These are phyloP conservation scores for Mactromeris polynyma DNA, from an alignment of 2,888 invertebrate species.

Conservation along the genomic window DNA sequence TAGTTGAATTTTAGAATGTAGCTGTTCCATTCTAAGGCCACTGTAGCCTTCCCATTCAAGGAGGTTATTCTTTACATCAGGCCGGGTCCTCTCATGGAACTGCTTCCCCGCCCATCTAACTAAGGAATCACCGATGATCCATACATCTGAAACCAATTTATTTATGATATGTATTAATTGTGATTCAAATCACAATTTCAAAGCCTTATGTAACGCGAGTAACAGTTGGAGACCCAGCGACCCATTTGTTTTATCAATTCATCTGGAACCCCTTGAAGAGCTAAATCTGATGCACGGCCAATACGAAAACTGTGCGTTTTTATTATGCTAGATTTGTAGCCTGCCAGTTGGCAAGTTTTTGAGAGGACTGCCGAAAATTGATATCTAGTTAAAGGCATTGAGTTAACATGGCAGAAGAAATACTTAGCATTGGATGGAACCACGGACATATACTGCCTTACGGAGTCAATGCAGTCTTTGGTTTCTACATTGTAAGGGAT, in stretches of 20 bases:
- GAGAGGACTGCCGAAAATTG: slow-evolving; percentile 47
- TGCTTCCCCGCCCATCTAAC: slow-evolving; percentile 35
- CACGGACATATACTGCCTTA: not conserved
- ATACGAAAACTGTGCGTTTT: slow-evolving; percentile 46
- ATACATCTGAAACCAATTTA: slow-evolving; percentile 38
- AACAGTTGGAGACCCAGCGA: slow-evolving; percentile 43
- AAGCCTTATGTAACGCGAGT: slow-evolving; percentile 32
- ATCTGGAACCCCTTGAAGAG: slow-evolving; percentile 22
- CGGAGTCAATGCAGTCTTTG: not conserved
- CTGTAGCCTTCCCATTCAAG: slow-evolving; percentile 33
- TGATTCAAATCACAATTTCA: not conserved
- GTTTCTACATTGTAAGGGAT: slow-evolving; percentile 22
- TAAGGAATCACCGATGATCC: slow-evolving; percentile 47
- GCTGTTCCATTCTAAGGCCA: slow-evolving; percentile 14
- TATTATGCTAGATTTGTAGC: not conserved
- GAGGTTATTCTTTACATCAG: not conserved
- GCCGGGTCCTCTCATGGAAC: not conserved
- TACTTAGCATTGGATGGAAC: not conserved
- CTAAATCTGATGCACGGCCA: slow-evolving; percentile 44
- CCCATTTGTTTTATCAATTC: slow-evolving; percentile 49
- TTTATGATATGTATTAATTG: not conserved
- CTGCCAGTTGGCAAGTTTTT: slow-evolving; percentile 16
- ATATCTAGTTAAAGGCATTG: slow-evolving; percentile 26
- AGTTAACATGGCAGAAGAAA: slow-evolving; percentile 38
- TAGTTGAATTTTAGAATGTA: slow-evolving; percentile 34